These are phyloP conservation scores for Drosophila aldrichi DNA, from an alignment of 2,888 invertebrate species.

Conservation along the genomic window DNA sequence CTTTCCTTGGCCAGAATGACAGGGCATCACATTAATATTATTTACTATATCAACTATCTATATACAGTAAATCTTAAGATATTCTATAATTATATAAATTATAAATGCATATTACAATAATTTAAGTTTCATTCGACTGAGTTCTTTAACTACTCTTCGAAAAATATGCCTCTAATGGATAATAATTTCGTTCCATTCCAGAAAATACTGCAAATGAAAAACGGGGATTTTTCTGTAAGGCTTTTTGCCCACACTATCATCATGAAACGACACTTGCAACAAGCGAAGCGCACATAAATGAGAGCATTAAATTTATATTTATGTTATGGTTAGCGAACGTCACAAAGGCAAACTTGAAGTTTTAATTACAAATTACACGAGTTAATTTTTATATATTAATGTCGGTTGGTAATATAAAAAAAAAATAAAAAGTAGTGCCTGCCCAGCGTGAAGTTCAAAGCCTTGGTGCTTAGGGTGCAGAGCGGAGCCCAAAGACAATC, in stretches of 20 bases:
- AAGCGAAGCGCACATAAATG: conserved; percentile 58
- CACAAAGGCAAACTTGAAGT: conserved; percentile 55
- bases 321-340: conserved; percentile 34
- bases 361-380: conserved; percentile 78
- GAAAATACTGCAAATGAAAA: not conserved
- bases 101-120: too few relatives aligned
- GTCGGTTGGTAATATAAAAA: conserved; percentile 30
- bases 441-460: conserved; percentile 75
- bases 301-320: conserved; percentile 60
- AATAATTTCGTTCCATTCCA: not conserved
- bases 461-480: conserved; percentile 42
- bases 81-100: too few relatives aligned
- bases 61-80: not conserved
- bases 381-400: conserved; percentile 51
- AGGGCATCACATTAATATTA: not conserved
- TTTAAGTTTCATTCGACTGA: not conserved
- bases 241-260: not conserved
- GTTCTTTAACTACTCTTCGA: not conserved
- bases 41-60: not conserved
- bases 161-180: not conserved
- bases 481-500: conserved; percentile 22
- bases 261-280: conserved; percentile 60
- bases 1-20: not conserved
- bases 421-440: conserved; percentile 58
- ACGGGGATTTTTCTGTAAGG: not conserved